These are phyloP conservation scores for Tetramorium bicarinatum DNA, from an alignment of 2,888 invertebrate genomes.

Conservation along the genomic window DNA sequence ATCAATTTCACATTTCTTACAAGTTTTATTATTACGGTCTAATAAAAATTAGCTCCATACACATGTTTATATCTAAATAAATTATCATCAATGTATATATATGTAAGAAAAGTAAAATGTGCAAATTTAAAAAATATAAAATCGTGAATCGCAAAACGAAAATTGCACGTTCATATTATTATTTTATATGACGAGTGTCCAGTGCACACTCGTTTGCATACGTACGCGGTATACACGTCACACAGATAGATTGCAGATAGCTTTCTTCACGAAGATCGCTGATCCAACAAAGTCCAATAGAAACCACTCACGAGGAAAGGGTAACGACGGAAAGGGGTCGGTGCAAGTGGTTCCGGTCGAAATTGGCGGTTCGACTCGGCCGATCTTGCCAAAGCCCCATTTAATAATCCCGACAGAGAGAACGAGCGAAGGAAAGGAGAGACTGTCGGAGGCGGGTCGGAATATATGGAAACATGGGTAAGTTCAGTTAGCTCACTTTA, in stretches of 20 bases:
- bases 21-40: not conserved
- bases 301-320: constrained; percentile 64
- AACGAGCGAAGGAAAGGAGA: constrained; percentile 41
- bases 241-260: constrained; percentile 62
- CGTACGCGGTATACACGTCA: constrained; percentile 27
- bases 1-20: not conserved
- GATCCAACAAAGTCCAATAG: constrained; percentile 70
- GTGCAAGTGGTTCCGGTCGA: constrained; percentile 67
- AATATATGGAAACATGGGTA: constrained; percentile 62
- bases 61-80: not conserved
- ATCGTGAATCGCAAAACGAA: not conserved
- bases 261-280: constrained; percentile 50
- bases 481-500: constrained; percentile 58
- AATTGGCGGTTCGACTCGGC: constrained; percentile 71
- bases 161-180: constrained; percentile 21
- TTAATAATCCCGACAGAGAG: constrained; percentile 73
- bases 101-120: not conserved
- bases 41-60: not conserved
- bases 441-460: not conserved
- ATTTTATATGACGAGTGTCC: not conserved
- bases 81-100: not conserved
- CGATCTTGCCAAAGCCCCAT: constrained; percentile 74
- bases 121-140: not conserved
- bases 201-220: not conserved
- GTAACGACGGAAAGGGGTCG: constrained; percentile 50